Conservation (phyloP, 2,888 invertebrate genomes). For the Dynastes hyllus region DNA sequence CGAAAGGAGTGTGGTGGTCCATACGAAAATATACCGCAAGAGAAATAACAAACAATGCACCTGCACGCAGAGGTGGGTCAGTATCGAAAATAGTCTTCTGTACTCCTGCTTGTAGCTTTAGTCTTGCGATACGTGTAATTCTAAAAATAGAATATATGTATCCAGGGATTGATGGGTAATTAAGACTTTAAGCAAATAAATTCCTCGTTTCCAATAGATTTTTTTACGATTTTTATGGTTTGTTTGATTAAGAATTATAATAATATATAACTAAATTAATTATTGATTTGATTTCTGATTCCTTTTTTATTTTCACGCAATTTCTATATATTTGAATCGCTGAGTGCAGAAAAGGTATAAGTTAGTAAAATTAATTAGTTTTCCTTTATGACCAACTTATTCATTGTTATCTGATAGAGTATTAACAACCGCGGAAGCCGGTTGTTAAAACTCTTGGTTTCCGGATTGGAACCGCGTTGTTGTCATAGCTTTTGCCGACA, state of each 20-base stretch:
- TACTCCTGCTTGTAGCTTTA: not conserved
- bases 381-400: too few relatives aligned
- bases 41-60: constrained; percentile 28
- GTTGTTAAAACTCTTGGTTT: too few relatives aligned
- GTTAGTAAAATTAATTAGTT: too few relatives aligned
- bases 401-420: too few relatives aligned
- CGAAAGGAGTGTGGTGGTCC: constrained; percentile 10
- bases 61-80: constrained; percentile 37
- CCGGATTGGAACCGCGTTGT: too few relatives aligned
- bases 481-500: too few relatives aligned
- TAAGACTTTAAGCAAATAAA: not conserved
- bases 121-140: constrained; percentile 1
- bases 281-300: too few relatives aligned
- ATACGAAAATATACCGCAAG: constrained; percentile 13
- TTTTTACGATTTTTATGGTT: not conserved
- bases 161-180: not conserved
- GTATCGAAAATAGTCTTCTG: constrained; percentile 23
- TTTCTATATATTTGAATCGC: too few relatives aligned
- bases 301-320: too few relatives aligned
- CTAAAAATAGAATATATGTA: constrained; percentile 1
- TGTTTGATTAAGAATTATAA: not conserved
- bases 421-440: too few relatives aligned
- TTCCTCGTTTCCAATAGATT: not conserved
- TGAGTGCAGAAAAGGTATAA: too few relatives aligned
- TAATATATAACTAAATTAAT: not conserved